Conservation (phyloP, 2,888 invertebrate species). For the Silvanus unidentatus region DNA sequence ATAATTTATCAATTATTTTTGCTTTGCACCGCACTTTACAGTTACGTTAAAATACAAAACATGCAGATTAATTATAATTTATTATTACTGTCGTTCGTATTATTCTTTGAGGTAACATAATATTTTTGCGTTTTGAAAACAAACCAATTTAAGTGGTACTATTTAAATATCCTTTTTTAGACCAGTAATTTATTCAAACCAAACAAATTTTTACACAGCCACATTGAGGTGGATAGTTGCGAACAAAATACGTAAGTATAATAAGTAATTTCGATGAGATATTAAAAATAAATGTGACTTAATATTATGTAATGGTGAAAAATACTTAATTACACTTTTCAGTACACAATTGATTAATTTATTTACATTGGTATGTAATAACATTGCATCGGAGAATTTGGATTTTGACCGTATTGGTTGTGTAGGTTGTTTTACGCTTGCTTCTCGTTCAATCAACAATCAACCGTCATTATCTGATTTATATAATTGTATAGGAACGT, state of each 20-base stretch:
- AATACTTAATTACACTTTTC: constrained; percentile 23
- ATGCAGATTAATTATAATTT: too few species aligned
- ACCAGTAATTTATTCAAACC: not conserved
- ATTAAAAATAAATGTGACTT: not conserved
- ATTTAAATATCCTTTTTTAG: not conserved
- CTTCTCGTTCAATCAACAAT: constrained; percentile 42
- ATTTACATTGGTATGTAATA: constrained; percentile 57
- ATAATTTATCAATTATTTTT: too few species aligned
- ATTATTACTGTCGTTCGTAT: too few species aligned
- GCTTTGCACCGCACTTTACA: too few species aligned
- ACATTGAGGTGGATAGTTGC: constrained; percentile 10
- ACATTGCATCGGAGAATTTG: constrained; percentile 56
- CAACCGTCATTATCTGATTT: constrained; percentile 52
- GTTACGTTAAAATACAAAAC: too few species aligned
- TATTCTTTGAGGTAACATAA: too few species aligned
- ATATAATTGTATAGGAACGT: constrained; percentile 51
- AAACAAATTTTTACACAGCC: not conserved
- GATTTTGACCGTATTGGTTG: constrained; percentile 56
- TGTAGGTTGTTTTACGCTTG: constrained; percentile 53
- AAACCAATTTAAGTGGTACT: too few species aligned
- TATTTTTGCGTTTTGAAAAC: too few species aligned
- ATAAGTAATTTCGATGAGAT: not conserved
- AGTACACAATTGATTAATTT: constrained; percentile 49
- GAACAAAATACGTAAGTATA: constrained; percentile 14
- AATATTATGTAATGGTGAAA: not conserved